These are phyloP conservation scores for Odontocolon sp. DNA, from an alignment of 2,888 invertebrate genomes.

Conservation along the genomic window DNA sequence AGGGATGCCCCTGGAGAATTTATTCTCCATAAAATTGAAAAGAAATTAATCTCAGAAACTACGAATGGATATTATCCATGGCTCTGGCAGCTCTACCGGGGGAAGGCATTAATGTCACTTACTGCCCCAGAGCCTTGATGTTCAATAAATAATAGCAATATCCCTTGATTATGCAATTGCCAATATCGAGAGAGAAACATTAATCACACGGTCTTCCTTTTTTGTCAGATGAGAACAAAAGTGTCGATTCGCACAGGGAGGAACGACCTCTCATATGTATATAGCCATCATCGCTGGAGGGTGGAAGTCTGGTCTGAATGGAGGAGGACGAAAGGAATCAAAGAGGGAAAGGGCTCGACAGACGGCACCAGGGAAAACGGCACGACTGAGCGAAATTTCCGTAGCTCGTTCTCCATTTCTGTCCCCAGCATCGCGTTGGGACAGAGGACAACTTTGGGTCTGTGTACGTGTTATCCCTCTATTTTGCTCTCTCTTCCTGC, in stretches of 20 bases:
- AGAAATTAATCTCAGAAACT: too few relatives aligned
- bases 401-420: conserved; percentile 23
- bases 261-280: background rate
- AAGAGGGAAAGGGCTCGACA: background rate
- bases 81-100: too few relatives aligned
- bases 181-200: background rate
- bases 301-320: conserved; percentile 14
- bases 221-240: conserved; percentile 8
- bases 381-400: conserved; percentile 27
- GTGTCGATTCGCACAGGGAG: background rate
- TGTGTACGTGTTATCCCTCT: conserved; percentile 1
- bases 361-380: conserved; percentile 8
- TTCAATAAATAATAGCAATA: too few relatives aligned
- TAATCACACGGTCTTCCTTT: background rate
- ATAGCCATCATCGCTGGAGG: conserved; percentile 32
- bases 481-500: conserved; percentile 11
- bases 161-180: background rate
- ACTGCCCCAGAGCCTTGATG: too few relatives aligned
- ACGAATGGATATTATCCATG: too few relatives aligned
- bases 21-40: too few relatives aligned
- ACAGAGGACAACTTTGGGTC: conserved; percentile 20
- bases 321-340: conserved; percentile 6
- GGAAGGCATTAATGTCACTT: too few relatives aligned
- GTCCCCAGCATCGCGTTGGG: conserved; percentile 2
- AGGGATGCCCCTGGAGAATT: too few relatives aligned